Conservation (phyloP, 1,140 invertebrate species). For the Drosophila ananassae region DNA sequence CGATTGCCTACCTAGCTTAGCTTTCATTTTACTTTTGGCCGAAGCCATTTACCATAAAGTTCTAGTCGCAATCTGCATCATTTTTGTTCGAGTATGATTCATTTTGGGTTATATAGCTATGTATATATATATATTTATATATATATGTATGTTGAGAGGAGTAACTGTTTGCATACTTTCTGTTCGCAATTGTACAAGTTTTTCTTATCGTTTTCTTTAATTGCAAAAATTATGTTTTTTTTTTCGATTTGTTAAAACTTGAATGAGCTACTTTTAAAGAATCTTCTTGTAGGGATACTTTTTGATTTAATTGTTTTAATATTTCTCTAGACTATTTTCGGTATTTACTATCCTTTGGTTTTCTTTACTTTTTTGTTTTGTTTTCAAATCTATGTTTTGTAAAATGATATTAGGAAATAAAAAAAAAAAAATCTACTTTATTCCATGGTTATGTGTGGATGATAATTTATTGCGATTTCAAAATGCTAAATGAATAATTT, state of each 20-base stretch:
- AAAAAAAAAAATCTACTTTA: constrained; percentile 39
- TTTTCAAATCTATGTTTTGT: constrained; percentile 33
- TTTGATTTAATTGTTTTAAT: constrained; percentile 63
- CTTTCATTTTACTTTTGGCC: constrained; percentile 55
- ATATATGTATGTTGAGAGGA: constrained; percentile 72
- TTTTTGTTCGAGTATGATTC: constrained; percentile 56
- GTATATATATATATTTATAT: constrained; percentile 62
- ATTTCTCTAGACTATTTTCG: constrained; percentile 59
- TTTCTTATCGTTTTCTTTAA: constrained; percentile 47
- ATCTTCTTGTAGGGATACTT: constrained; percentile 43
- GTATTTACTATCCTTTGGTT: constrained; percentile 16
- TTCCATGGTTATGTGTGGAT: constrained; percentile 49
- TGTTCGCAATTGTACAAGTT: constrained; percentile 67
- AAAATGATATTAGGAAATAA: constrained; percentile 54
- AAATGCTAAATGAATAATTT: constrained; percentile 63
- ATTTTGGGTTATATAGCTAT: constrained; percentile 68
- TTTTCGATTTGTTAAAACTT: constrained; percentile 69
- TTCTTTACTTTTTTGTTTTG: constrained; percentile 10
- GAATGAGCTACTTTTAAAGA: constrained; percentile 72
- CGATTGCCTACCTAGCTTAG: constrained; percentile 70
- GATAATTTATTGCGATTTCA: constrained; percentile 27
- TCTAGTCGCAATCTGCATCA: constrained; percentile 27
- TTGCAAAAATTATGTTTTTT: constrained; percentile 64
- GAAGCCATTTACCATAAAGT: constrained; percentile 26
- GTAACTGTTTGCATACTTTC: constrained; percentile 67